These are phyloP conservation scores for Natrix natrix DNA, from an alignment of 2,797 vertebrate species.

Conservation along the genomic window DNA sequence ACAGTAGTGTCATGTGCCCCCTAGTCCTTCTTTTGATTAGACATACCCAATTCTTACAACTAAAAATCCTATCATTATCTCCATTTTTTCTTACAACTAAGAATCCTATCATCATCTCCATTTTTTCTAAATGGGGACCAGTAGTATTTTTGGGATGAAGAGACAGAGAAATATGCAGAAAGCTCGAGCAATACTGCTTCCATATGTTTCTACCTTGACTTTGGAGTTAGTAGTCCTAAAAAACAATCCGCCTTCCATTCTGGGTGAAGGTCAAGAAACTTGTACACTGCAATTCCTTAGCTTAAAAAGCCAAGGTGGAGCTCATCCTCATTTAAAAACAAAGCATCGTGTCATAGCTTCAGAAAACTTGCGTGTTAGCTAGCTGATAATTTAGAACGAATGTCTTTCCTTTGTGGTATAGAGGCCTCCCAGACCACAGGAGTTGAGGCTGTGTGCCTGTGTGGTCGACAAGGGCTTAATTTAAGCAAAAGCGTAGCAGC, in stretches of 20 bases:
- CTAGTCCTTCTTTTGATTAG: not conserved
- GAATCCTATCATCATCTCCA: not conserved
- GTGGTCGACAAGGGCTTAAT: slow-evolving; percentile 25
- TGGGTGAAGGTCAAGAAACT: not conserved
- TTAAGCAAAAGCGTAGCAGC: not conserved
- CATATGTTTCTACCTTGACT: not conserved
- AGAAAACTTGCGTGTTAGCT: slow-evolving; percentile 1
- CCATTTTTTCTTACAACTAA: not conserved
- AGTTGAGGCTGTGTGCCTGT: slow-evolving; percentile 10
- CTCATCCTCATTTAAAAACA: not conserved
- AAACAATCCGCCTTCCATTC: not conserved
- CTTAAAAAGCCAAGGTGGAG: slow-evolving; percentile 3
- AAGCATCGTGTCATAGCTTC: slow-evolving; percentile 10
- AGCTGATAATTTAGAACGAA: slow-evolving; percentile 30
- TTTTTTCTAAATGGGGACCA: not conserved
- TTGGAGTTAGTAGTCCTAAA: not conserved
- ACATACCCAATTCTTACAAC: not conserved
- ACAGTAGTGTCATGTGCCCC: not conserved
- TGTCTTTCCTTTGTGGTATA: slow-evolving; percentile 26
- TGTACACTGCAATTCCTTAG: not conserved
- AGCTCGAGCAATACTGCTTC: not conserved
- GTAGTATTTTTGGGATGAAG: not conserved
- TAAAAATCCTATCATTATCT: not conserved
- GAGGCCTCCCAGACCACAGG: slow-evolving; percentile 22
- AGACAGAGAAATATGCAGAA: not conserved